A percentile compares a stretch with the other conserved stretches of the same genome.
These are phyloP conservation scores for Amphiprion ocellaris DNA, from an alignment of 2,113 vertebrate species.

Conservation along the genomic window DNA sequence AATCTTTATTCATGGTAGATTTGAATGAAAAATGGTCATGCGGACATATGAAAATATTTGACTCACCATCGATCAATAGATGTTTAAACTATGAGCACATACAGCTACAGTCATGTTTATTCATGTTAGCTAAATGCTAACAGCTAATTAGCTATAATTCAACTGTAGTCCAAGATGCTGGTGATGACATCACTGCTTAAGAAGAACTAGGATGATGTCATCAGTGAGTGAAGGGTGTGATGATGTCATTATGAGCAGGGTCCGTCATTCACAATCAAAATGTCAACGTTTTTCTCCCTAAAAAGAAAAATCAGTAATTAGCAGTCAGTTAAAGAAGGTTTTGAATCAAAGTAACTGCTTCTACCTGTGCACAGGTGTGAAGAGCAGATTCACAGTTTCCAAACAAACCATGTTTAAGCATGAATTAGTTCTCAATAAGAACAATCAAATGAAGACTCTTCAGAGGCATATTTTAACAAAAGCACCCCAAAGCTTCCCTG, in stretches of 20 bases:
- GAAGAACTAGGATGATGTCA: neutral
- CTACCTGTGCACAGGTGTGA: neutral
- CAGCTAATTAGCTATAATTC: constrained; percentile 19
- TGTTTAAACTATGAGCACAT: neutral
- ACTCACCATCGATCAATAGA: neutral
- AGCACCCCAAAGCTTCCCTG: too few relatives aligned
- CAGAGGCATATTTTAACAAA: too few relatives aligned
- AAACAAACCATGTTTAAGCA: neutral
- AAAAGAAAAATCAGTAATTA: constrained; percentile 8
- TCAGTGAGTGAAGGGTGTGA: neutral
- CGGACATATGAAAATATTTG: constrained; percentile 42
- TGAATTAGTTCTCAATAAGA: too few relatives aligned
- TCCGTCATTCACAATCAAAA: constrained; percentile 71
- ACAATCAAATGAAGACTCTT: too few relatives aligned
- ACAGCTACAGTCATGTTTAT: neutral
- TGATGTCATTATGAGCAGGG: constrained; percentile 61
- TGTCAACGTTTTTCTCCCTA: constrained; percentile 73
- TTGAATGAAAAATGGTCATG: neutral
- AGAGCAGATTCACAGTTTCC: too few relatives aligned
- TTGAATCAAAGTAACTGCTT: neutral
- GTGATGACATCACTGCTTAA: neutral
- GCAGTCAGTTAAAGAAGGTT: neutral
- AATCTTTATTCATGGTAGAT: constrained; percentile 27
- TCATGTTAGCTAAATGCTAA: constrained; percentile 1
- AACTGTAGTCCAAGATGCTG: neutral